Percentiles rank a stretch among this genome's conserved stretches.
These are phyloP conservation scores for Tetranychus urticae DNA, from an alignment of 1,140 invertebrate genomes.

Conservation along the genomic window DNA sequence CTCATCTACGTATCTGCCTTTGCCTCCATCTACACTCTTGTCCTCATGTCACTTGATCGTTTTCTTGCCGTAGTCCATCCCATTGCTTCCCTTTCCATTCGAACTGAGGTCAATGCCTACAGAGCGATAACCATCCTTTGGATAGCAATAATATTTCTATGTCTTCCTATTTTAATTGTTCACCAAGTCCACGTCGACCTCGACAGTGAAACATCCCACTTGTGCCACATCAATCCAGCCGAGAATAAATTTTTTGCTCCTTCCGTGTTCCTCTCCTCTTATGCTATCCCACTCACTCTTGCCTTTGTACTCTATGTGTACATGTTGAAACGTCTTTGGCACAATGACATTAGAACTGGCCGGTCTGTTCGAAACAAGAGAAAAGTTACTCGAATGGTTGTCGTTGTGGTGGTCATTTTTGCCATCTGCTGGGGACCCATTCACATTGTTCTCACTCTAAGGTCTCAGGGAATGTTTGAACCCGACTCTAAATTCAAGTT, in stretches of 20 bases:
- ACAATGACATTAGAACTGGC: constrained; percentile 42
- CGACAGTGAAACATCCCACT: background rate
- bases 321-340: constrained; percentile 69
- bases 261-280: constrained; percentile 54
- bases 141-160: constrained; percentile 41
- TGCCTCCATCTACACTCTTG: constrained; percentile 43
- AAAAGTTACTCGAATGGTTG: constrained; percentile 72
- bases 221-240: constrained; percentile 4
- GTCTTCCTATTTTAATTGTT: constrained; percentile 8
- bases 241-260: constrained; percentile 17
- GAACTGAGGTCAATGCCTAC: constrained; percentile 61
- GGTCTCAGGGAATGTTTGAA: constrained; percentile 36
- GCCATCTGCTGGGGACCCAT: constrained; percentile 88
- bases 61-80: constrained; percentile 86
- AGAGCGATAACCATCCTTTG: constrained; percentile 51
- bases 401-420: constrained; percentile 79
- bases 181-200: constrained; percentile 1
- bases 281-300: constrained; percentile 54
- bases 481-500: constrained; percentile 34
- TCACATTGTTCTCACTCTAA: constrained; percentile 55
- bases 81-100: constrained; percentile 58
- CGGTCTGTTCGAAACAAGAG: constrained; percentile 53
- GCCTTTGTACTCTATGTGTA: constrained; percentile 71
- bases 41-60: constrained; percentile 80
- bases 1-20: constrained; percentile 68